These are phyloP conservation scores for Drosophila suboccidentalis DNA, from an alignment of 2,888 invertebrate genomes.

Conservation along the genomic window DNA sequence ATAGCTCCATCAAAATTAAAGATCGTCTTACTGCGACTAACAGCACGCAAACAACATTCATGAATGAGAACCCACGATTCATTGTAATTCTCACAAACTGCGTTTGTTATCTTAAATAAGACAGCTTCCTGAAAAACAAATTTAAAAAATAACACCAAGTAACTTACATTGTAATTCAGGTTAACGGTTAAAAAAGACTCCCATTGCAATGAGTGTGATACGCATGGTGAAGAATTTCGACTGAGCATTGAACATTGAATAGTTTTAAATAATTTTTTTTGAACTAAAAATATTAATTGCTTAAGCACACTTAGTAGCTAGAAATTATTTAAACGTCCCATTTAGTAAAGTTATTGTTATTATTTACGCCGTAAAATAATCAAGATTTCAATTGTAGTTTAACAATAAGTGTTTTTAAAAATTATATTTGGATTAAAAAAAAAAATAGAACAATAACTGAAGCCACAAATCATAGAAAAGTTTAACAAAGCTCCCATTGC, in stretches of 20 bases:
- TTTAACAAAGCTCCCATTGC: not conserved
- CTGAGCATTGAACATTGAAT: not conserved
- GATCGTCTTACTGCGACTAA: constrained; percentile 9
- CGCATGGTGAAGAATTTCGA: not conserved
- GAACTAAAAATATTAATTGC: not conserved
- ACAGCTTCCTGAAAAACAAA: no score
- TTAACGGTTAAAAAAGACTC: not conserved
- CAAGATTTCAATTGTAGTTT: no score
- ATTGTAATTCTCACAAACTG: no score
- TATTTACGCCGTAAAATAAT: no score
- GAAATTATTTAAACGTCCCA: no score
- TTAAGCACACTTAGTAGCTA: not conserved
- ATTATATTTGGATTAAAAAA: not conserved
- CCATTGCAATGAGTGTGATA: not conserved
- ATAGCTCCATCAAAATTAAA: not conserved
- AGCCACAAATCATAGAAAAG: not conserved
- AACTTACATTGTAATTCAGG: not conserved
- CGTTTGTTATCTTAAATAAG: no score
- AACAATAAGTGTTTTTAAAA: no score
- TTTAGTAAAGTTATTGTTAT: no score
- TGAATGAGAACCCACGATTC: constrained; percentile 3
- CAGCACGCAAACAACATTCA: constrained; percentile 29
- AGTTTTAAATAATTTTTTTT: no score
- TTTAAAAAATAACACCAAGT: not conserved
- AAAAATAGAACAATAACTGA: not conserved